phyloP scores from a whole-genome alignment of 2,888 invertebrate species.

The Lochmaea capreae region DNA sequence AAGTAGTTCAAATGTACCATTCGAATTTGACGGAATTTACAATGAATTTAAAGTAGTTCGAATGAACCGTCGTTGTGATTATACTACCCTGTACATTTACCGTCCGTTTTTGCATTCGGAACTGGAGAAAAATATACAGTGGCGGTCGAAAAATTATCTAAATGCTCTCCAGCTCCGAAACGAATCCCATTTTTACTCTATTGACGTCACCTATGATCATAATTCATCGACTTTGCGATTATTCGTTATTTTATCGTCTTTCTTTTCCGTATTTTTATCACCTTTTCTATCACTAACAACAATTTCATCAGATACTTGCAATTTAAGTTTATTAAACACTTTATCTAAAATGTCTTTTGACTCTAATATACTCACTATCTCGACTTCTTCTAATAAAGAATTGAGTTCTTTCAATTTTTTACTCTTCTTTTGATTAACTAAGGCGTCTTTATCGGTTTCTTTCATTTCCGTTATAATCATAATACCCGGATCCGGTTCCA shows the following conservation, averaged over 20 bases:
- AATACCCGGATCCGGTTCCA: constrained; percentile 43
- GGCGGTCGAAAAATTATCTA: no score
- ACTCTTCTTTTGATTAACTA: constrained; percentile 34
- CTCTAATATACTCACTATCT: constrained; percentile 44
- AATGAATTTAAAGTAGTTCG: neutral
- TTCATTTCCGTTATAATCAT: constrained; percentile 41
- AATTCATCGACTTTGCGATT: constrained; percentile 50
- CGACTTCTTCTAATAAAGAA: constrained; percentile 51
- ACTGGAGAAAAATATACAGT: neutral
- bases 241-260: constrained; percentile 43
- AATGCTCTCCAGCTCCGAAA: no score
- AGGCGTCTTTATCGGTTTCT: constrained; percentile 46
- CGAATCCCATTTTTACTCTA: no score
- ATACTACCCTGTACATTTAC: neutral
- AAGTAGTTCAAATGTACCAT: constrained; percentile 6
- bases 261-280: constrained; percentile 30
- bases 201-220: constrained; percentile 39
- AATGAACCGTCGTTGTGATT: no score
- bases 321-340: constrained; percentile 44
- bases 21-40: neutral
- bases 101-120: neutral
- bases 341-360: constrained; percentile 38
- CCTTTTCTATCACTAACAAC: constrained; percentile 44
- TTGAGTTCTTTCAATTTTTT: constrained; percentile 49
- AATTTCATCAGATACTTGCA: constrained; percentile 46